Conservation (phyloP, 2,888 invertebrate species). For the Xestia rhomboidea region DNA sequence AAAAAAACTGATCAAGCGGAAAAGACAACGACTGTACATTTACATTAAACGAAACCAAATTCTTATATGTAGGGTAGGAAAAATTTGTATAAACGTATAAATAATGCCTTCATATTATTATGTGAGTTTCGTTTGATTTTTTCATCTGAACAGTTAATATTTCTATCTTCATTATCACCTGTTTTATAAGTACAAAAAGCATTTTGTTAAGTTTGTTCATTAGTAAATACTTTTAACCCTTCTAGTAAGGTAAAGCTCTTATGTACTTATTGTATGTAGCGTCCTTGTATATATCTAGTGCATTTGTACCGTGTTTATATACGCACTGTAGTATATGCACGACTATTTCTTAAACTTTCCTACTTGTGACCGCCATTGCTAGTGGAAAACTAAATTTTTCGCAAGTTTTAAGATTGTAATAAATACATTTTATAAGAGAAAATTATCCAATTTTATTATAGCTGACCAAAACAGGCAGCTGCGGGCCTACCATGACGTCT, state of each 20-base stretch:
- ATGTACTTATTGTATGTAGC: slow-evolving; percentile 53
- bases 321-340: slow-evolving; percentile 61
- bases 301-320: slow-evolving; percentile 75
- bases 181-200: slow-evolving; percentile 78
- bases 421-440: background rate
- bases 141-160: slow-evolving; percentile 55
- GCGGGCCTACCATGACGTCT: too few relatives aligned
- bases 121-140: background rate
- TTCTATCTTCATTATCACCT: slow-evolving; percentile 63
- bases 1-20: too few relatives aligned
- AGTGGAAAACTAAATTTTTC: slow-evolving; percentile 1
- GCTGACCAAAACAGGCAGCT: background rate
- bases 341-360: slow-evolving; percentile 36
- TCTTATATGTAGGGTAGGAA: background rate
- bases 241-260: slow-evolving; percentile 54
- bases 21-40: too few relatives aligned
- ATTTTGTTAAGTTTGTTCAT: slow-evolving; percentile 52
- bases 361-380: slow-evolving; percentile 31
- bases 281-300: slow-evolving; percentile 72
- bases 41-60: background rate
- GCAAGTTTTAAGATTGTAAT: background rate
- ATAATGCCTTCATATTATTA: slow-evolving; percentile 1
- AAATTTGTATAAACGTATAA: background rate
- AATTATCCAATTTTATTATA: background rate
- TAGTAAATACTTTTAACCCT: slow-evolving; percentile 41